Evolutionary conservation across 1,140 invertebrate genomes (phyloP).

Genomic region (Aphelenchoides fujianensis): DNA sequence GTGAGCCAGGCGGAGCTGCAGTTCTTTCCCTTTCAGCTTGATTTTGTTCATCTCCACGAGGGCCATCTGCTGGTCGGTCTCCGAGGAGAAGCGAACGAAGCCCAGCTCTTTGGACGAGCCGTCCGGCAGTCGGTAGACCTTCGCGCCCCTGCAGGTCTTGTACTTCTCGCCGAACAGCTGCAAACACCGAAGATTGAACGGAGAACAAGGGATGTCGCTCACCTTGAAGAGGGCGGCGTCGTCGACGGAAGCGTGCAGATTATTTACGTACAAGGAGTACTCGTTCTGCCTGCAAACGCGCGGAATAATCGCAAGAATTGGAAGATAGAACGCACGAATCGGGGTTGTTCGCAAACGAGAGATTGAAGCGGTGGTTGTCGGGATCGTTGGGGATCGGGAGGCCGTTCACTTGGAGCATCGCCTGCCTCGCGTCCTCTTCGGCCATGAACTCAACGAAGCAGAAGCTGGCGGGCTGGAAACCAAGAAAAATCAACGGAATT

Average conservation of each 20-base stretch:
- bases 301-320: background rate
- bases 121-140: slow-evolving; percentile 55
- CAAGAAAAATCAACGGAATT: background rate
- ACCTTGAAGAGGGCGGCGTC: slow-evolving; percentile 51
- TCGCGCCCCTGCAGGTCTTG: slow-evolving; percentile 53
- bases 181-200: slow-evolving; percentile 31
- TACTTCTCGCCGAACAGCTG: slow-evolving; percentile 57
- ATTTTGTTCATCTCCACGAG: slow-evolving; percentile 56
- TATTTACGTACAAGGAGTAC: slow-evolving; percentile 58
- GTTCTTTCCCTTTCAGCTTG: slow-evolving; percentile 42
- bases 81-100: slow-evolving; percentile 53
- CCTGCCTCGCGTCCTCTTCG: slow-evolving; percentile 46
- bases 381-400: slow-evolving; percentile 42
- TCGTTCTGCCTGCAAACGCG: slow-evolving; percentile 39
- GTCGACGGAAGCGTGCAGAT: slow-evolving; percentile 44
- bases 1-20: slow-evolving; percentile 50
- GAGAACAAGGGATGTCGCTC: no score
- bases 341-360: slow-evolving; percentile 58
- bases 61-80: slow-evolving; percentile 58
- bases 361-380: slow-evolving; percentile 42
- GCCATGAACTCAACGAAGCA: slow-evolving; percentile 55
- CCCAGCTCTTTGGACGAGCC: slow-evolving; percentile 49
- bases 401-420: slow-evolving; percentile 53
- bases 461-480: slow-evolving; percentile 42
- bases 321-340: slow-evolving; percentile 23